Evolutionary conservation across 2,797 vertebrate genomes (phyloP).

Genomic region (Eremophila alpestris): DNA sequence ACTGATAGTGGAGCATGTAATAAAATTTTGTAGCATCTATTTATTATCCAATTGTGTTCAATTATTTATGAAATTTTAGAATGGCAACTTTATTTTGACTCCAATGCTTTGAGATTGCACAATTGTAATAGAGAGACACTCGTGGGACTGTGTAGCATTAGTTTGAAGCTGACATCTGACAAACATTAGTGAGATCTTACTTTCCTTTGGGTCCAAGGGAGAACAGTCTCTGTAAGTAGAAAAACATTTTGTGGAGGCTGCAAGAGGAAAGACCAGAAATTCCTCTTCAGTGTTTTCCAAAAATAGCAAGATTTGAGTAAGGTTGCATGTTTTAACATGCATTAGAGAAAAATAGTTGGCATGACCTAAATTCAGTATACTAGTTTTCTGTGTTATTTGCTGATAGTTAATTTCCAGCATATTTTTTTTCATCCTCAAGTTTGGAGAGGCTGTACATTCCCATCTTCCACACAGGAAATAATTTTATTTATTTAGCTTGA

Average conservation of each 20-base stretch:
- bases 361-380: background rate
- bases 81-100: background rate
- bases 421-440: background rate
- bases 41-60: background rate
- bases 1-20: background rate
- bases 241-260: conserved; percentile 47
- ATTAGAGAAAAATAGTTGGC: background rate
- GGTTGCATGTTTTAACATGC: background rate
- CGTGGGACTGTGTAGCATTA: background rate
- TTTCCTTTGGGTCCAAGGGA: conserved; percentile 35
- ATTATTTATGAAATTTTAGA: background rate
- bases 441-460: background rate
- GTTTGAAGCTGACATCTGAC: conserved; percentile 9
- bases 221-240: conserved; percentile 29
- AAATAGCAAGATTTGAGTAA: conserved; percentile 40
- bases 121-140: background rate
- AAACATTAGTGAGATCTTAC: conserved; percentile 32
- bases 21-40: background rate
- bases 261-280: conserved; percentile 61
- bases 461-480: background rate
- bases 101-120: background rate
- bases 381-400: background rate
- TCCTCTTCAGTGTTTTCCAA: conserved; percentile 51
- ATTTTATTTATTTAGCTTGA: conserved; percentile 17
- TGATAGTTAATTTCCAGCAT: background rate